Evolutionary conservation across 2,888 invertebrate species (phyloP).

Genomic region (Eupithecia vulgata): DNA sequence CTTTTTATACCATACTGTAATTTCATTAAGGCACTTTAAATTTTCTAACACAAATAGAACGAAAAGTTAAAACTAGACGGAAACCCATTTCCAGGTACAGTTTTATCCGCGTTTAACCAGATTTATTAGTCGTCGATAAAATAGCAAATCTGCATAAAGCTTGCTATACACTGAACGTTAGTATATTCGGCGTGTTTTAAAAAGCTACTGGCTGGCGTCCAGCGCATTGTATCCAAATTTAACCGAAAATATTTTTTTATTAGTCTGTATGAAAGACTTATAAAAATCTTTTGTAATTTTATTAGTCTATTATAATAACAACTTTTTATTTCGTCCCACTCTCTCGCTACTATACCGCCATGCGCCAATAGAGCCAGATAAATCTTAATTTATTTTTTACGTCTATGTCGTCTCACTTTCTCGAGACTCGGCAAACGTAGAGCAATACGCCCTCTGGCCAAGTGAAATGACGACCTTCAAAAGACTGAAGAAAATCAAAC

Average conservation of each 20-base stretch:
- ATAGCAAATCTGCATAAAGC: conserved; percentile 16
- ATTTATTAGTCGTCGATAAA: conserved; percentile 25
- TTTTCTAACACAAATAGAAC: neutral
- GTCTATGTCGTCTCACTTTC: neutral
- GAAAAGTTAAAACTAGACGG: neutral
- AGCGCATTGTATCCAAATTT: too few species aligned
- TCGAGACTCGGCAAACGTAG: neutral
- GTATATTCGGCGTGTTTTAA: too few species aligned
- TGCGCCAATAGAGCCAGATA: neutral
- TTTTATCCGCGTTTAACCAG: conserved; percentile 28
- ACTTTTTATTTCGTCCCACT: too few species aligned
- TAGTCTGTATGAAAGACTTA: too few species aligned
- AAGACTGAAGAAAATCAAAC: too few species aligned
- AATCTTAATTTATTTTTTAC: neutral
- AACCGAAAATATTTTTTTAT: too few species aligned
- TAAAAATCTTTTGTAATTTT: too few species aligned
- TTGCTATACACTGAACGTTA: conserved; percentile 2
- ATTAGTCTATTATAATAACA: too few species aligned
- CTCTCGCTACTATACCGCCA: neutral
- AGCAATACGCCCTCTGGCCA: too few species aligned
- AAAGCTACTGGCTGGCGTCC: too few species aligned
- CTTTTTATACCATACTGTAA: too few species aligned
- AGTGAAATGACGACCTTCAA: too few species aligned
- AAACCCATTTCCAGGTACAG: conserved; percentile 11
- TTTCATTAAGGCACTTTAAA: neutral